Evolutionary conservation across 2,888 invertebrate genomes (phyloP).

Genomic region (Pteria penguin): DNA sequence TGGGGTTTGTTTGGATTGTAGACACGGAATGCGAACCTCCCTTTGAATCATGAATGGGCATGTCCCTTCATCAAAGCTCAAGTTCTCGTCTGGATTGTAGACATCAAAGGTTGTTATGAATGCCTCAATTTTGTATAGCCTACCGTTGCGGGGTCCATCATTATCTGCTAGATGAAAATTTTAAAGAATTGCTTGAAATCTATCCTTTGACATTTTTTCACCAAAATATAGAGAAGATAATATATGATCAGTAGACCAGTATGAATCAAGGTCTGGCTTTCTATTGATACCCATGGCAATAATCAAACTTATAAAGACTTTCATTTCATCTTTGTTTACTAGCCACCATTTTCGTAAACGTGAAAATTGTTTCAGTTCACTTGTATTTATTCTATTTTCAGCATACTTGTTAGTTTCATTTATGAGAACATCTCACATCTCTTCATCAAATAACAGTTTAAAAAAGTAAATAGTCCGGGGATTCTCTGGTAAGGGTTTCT

Average conservation of each 20-base stretch:
- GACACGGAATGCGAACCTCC: slow-evolving; percentile 32
- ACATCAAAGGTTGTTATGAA: slow-evolving; percentile 30
- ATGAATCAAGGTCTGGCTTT: slow-evolving; percentile 16
- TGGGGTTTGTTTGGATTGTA: slow-evolving; percentile 50
- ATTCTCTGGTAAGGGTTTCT: background rate
- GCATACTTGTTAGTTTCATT: slow-evolving; percentile 18
- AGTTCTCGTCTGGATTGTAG: slow-evolving; percentile 33
- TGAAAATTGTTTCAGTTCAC: background rate
- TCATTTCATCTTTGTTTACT: slow-evolving; percentile 1
- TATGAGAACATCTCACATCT: slow-evolving; percentile 5
- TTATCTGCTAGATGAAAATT: slow-evolving; percentile 30
- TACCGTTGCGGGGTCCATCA: slow-evolving; percentile 8
- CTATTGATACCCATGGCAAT: slow-evolving; percentile 25
- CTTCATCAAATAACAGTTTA: background rate
- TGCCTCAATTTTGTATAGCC: slow-evolving; percentile 36
- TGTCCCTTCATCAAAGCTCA: slow-evolving; percentile 42
- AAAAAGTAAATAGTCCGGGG: slow-evolving; percentile 1
- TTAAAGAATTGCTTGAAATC: slow-evolving; percentile 24
- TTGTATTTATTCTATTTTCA: background rate
- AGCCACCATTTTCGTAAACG: slow-evolving; percentile 13
- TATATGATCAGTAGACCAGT: slow-evolving; percentile 22
- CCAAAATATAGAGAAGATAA: slow-evolving; percentile 27
- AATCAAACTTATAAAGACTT: slow-evolving; percentile 9
- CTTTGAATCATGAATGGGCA: slow-evolving; percentile 45
- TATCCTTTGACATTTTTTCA: slow-evolving; percentile 24